Percentiles rank a stretch among this genome's conserved stretches.
These are phyloP conservation scores for Gerris lacustris DNA, from an alignment of 2,888 invertebrate genomes.

Conservation along the genomic window DNA sequence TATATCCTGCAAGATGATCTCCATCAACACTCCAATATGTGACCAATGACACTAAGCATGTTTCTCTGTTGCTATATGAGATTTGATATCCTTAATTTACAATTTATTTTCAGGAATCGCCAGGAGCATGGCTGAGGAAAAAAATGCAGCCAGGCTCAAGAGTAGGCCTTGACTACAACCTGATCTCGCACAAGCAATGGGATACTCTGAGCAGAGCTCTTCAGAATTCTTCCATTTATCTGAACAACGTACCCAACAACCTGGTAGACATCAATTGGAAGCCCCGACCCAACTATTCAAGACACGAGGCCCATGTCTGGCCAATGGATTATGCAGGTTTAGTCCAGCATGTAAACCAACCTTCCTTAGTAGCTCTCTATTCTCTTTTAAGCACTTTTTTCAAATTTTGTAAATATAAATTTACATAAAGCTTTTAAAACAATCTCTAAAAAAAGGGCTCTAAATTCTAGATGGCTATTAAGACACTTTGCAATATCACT, in stretches of 20 bases:
- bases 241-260: constrained; percentile 51
- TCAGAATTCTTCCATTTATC: constrained; percentile 37
- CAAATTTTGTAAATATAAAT: no score
- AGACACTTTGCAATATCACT: no score
- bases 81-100: no score
- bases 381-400: no score
- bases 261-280: constrained; percentile 70
- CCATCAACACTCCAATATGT: no score
- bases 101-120: constrained; percentile 17
- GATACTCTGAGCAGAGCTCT: constrained; percentile 33
- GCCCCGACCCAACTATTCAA: constrained; percentile 46
- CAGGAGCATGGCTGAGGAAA: constrained; percentile 49
- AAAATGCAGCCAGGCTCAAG: constrained; percentile 41
- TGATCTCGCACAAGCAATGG: constrained; percentile 58
- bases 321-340: constrained; percentile 46
- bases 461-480: no score
- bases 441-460: no score
- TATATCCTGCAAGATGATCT: no score
- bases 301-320: constrained; percentile 49
- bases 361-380: not conserved
- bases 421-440: no score
- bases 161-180: constrained; percentile 61
- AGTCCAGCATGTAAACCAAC: constrained; percentile 5
- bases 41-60: no score
- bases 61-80: no score